Evolutionary conservation across 92 coral and sea anemone genomes (phyloP).

Genomic region (Phymanthus crucifer): DNA sequence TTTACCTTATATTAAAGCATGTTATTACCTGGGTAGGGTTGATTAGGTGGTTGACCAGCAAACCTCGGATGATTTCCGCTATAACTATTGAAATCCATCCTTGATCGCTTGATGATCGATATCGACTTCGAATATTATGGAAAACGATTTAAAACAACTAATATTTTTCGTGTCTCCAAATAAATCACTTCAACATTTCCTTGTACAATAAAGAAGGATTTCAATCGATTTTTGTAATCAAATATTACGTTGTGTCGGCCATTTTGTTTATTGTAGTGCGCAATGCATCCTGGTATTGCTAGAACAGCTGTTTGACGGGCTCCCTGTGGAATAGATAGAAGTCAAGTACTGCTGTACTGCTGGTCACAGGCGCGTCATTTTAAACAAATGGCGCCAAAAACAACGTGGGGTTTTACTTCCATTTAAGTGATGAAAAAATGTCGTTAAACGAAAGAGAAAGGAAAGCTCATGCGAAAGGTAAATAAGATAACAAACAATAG

Average conservation of each 20-base stretch:
- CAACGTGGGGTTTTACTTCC: too few species aligned
- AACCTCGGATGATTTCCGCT: conserved; percentile 13
- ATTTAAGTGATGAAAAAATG: neutral
- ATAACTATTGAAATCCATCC: neutral
- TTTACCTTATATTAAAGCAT: neutral
- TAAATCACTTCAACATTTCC: neutral
- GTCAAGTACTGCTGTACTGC: too few species aligned
- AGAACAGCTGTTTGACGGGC: neutral
- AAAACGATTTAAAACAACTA: neutral
- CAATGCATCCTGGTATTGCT: neutral
- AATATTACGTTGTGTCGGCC: neutral
- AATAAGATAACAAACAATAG: neutral
- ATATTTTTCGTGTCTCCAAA: neutral
- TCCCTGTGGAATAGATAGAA: neutral
- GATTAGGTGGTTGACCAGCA: neutral
- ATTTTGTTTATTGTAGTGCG: neutral
- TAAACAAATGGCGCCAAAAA: too few species aligned
- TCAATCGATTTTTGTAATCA: neutral
- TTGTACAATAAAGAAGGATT: neutral
- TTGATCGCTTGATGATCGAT: too few species aligned
- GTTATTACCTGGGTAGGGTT: conserved; percentile 1
- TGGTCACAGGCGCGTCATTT: too few species aligned
- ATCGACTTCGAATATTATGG: neutral
- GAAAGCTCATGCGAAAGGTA: neutral
- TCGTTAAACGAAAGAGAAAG: neutral